Evolutionary conservation across 1,140 invertebrate species (phyloP), one percentile per base, ranked within the genome.

Genomic region (Cecropterus lyciades): DNA sequence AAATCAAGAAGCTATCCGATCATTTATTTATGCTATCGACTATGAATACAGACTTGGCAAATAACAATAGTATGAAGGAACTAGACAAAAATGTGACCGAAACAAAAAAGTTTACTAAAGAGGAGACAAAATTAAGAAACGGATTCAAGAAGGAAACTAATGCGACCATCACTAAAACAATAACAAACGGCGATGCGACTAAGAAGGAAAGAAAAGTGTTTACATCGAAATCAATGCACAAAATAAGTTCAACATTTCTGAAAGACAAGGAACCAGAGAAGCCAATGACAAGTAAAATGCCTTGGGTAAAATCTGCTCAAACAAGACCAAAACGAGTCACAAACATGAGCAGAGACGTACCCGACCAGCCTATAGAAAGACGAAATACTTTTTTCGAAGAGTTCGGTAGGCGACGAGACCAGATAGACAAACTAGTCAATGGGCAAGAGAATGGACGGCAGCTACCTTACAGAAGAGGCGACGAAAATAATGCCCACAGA

Each of bases 1-100:
- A 97, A 84, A 97, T 97, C 40, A 95, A 96, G 40, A 96, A 96
- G 84, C 77, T 97, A 0, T 95, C 95, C 0, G 95, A 97, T 76
- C 96, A 96, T 80, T 84, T 97, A 15, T 95, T 95, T 27, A 95
- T 94, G 87, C 80, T 95, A n/a, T 95, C 95, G 0, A 94, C 94
- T 37, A 95, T 96, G 81, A 92, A 94, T 71, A 93, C 94, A 71
- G 92, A 94, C 90, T 72, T 95, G 77, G 83, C 89, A 68, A 84
- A 93, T 84, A 89, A 94, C 65, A 93, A 93, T 65, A 86, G 77
- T 63, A 75, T 77, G 56, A 86, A 89, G 56, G 84, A 91, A 72
- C 60, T 82, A 46, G 85, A 87, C 52, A 92, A 91, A 68, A 92
- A 91, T 51, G 68, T 85, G 13, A 70, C 75, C n/a, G 84, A 91